Base-by-base conservation (phyloP, 2,113 vertebrate genomes). In the Melanocharis versteri region DNA sequence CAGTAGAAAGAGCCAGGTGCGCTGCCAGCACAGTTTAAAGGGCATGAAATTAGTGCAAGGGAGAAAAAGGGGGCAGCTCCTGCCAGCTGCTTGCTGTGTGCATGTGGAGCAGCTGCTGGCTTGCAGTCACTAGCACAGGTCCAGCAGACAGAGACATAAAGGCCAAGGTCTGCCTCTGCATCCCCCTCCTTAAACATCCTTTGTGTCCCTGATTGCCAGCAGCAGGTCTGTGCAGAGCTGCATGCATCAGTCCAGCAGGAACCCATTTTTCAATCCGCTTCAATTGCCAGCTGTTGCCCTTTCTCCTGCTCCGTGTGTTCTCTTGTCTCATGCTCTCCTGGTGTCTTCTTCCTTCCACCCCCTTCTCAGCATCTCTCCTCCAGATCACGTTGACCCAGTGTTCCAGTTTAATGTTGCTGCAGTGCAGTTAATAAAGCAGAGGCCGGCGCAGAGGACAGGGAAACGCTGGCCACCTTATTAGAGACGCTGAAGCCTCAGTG, bases 391-490 rank as follows among this genome's bases (percentile, higher is more conserved):
- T 78, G 60, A 51, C 69, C 69, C 87, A 45, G 37, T 71, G 53
- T 35, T 93, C 37, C 79, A 83, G 84, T 73, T 81, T 90, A 71
- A 96, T 96, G 93, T 89, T 93, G 84, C 90, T 94, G 71, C 5
- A 50, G 86, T 70, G 60, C 75, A 96, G 86, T 90, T 96, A 95
- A 92, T 93, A 94, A 92, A 91, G 78, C 87, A 91, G 72, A 87
- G 78, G n/a, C 56, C 16, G 14, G 78, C 10, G 0, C 68, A 81
- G 73, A 90, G 48, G 86, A 83, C 65, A 78, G 81, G 88, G 88
- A 88, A 83, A 93, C 4, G 17, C 83, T 68, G 90, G 65, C 69
- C 61, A 79, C 84, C 61, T 94, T 93, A 97, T 94, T 96, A 96
- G 69, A 94, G 87, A 78, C 28, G 30, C 95, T 77, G 90, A 96